phyloP scores from a whole-genome alignment of 2,797 vertebrate species.

The Mallotus villosus region DNA sequence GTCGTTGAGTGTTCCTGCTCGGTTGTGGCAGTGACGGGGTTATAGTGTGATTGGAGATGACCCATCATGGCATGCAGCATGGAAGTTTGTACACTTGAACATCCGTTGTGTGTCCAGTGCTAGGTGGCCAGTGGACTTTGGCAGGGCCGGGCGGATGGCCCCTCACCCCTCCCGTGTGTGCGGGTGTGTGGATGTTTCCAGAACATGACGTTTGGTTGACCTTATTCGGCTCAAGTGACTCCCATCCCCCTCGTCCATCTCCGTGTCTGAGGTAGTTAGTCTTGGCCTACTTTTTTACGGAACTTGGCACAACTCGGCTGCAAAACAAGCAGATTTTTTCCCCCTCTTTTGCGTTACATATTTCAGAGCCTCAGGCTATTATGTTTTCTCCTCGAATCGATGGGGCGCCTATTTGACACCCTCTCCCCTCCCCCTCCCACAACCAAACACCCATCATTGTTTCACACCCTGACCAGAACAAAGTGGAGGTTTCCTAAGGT shows the following conservation, averaged over 20 bases:
- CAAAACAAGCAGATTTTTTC: conserved; percentile 32
- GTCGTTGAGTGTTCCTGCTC: background rate
- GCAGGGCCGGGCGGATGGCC: no score
- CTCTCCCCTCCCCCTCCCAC: conserved; percentile 1
- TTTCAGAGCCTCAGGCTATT: conserved; percentile 35
- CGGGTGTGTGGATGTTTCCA: conserved; percentile 17
- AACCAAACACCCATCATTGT: background rate
- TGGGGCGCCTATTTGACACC: conserved; percentile 15
- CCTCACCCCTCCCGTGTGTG: background rate
- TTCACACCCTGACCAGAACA: conserved; percentile 4
- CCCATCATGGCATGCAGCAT: no score
- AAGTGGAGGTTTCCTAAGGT: conserved; percentile 16
- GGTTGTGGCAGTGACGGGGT: background rate
- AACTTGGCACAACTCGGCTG: conserved; percentile 39
- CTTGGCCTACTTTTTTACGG: conserved; percentile 56
- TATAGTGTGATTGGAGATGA: no score
- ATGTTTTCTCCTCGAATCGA: conserved; percentile 16
- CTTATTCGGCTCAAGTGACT: conserved; percentile 16
- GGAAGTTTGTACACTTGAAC: no score
- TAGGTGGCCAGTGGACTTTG: background rate
- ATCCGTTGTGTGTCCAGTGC: background rate
- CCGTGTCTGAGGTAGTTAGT: conserved; percentile 37
- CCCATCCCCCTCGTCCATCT: conserved; percentile 21
- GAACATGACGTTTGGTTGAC: conserved; percentile 33
- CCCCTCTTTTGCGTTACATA: conserved; percentile 41